Percentiles rank a stretch among this genome's conserved stretches.
Conservation (phyloP, 2,113 vertebrate species). For the Anhinga rufa region DNA sequence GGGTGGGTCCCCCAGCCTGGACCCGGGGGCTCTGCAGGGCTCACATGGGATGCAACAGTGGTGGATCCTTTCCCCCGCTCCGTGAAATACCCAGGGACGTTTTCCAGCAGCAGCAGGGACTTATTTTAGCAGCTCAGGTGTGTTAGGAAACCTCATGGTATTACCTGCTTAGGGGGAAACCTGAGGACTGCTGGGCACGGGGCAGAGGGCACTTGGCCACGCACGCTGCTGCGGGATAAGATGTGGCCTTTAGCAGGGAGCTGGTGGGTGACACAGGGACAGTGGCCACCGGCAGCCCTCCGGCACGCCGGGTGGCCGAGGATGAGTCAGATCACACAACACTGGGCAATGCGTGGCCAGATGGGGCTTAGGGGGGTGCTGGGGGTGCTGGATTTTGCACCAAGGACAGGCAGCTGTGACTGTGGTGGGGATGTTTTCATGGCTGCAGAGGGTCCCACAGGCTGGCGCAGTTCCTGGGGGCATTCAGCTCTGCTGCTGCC, state of each 20-base stretch:
- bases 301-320: fast-evolving
- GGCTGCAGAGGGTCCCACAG: fast-evolving
- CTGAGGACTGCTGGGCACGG: not conserved
- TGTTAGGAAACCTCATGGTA: not conserved
- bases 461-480: not conserved
- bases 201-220: not conserved
- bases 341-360: not conserved
- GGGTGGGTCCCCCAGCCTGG: not conserved
- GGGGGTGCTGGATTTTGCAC: not conserved
- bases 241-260: not conserved
- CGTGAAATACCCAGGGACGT: not conserved
- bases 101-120: not conserved
- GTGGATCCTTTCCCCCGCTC: not conserved
- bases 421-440: not conserved
- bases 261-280: not conserved
- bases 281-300: not conserved
- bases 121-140: not conserved
- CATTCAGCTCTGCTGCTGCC: not conserved
- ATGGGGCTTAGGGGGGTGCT: not conserved
- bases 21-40: not conserved
- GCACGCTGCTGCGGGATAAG: not conserved
- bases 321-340: not conserved
- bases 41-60: fast-evolving
- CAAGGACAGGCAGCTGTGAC: not conserved
- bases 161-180: not conserved